Evolutionary conservation across 2,113 vertebrate species (phyloP), one percentile per base, ranked within the genome.

Genomic region (Otus sunia): DNA sequence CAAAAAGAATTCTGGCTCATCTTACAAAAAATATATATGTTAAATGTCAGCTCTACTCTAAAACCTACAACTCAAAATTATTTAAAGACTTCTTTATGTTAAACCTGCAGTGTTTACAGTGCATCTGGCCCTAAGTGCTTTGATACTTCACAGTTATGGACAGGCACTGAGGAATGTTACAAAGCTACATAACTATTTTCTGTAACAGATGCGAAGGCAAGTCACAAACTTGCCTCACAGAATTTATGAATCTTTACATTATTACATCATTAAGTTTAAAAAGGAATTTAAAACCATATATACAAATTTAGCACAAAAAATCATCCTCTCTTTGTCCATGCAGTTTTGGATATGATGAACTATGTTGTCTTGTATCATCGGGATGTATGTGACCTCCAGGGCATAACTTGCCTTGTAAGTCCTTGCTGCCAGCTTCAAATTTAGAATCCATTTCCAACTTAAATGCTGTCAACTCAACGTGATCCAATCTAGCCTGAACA

Each of bases 111-210:
- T 98, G 98, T 98, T 98, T 97, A 98, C 98, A 98, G 98, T 98
- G 98, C 98, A 98, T 98, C 98, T 98, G 98, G 98, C 98, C 99
- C 98, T 98, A 98, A 99, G 98, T 99, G 99, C 98, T 98, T 98
- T 95, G 92, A 98, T 98, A 98, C 96, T 99, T 99, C 99, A 99
- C 99, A 99, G 99, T 99, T 98, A 98, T 97, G 98, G 98, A 99
- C 99, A 99, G 99, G 99, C 99, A 99, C 99, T 99, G 99, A 99
- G 99, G 99, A 99, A 99, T 99, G 98, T 98, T 98, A 98, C 98
- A 98, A 98, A 98, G 99, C 99, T 99, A 99, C 99, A 99, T 99
- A 97, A 98, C 98, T 98, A 97, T 98, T 94, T 98, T 98, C 97
- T 96, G 98, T 98, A 98, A 98, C 98, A 98, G 98, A 98, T 97